Evolutionary conservation across 2,797 vertebrate genomes (phyloP), one percentile per base, ranked within the genome.

Genomic region (Pelodytes ibericus): DNA sequence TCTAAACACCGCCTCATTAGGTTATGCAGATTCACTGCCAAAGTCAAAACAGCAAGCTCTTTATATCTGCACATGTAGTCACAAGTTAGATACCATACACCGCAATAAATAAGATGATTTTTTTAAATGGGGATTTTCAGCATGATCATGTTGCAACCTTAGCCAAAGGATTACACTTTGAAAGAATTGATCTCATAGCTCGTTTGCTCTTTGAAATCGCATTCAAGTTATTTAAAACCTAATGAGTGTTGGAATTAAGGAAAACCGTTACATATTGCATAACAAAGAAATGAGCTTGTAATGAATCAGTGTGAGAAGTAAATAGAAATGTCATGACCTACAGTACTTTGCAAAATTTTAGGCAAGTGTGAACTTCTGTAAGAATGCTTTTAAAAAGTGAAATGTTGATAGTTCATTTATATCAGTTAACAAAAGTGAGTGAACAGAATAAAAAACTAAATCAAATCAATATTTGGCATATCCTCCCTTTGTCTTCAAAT

Each of bases 111-210:
- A 60, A 29, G 27, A 72, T 53, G 47, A 67, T 66, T 60, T 51
- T 39, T 4, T 16, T 5, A 72, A 56, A 77, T 16, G 57, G 63
- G 76, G 31, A 62, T 72, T 78, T 72, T 65, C 57, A 18, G 29
- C 13, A 39, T 36, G 29, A 67, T 53, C 30, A 15, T 39, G 6
- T 49, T 51, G 75, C 66, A 78, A 78, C 29, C 30, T 56, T 66
- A 78, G 61, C 60, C 39, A 49, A 10, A 41, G 62, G 69, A 72
- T 72, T 72, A 61, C 47, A 15, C 47, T 71, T 66, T 67, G 25
- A 61, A 22, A 39, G 18, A 59, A 60, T 16, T 78, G 53, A 78
- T 36, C 29, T 58, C 9, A 6, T 36, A 59, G 30, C 49, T 36
- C 31, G 27, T 61, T 58, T 47, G 51, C 70, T 41, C 29, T 22